Evolutionary conservation across 2,888 invertebrate genomes (phyloP), one percentile per base, ranked within the genome.

Genomic region (Zele albiditarsus): DNA sequence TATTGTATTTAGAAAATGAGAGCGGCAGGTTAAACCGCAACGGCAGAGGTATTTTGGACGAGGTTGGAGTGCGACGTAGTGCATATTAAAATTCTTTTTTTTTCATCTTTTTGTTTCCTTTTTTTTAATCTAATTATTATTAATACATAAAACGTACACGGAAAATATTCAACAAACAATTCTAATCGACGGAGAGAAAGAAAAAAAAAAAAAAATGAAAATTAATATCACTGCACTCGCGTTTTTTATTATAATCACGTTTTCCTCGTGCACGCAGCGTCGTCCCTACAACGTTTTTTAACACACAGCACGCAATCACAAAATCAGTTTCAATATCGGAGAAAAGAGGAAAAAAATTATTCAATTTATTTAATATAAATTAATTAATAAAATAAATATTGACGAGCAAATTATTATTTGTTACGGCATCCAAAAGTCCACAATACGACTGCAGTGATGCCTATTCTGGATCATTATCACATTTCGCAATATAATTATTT

Each of bases 391-490:
- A 27, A 25, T 46, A 65, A 65, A 71, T 33, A 53, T 72, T 65
- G 25, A 60, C 10, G 16, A 33, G 68, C 25, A 75, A 75, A 77
- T 79, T 77, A 79, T 82, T 77, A 80, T 82, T 79, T 80, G 77
- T 82, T 82, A 84, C 80, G 89, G 89, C 89, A 89, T 89, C 89
- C 89, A 89, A 89, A 89, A 89, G 89, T 89, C 89, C 89, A 89
- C 89, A 89, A 89, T 89, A 89, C 89, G 89, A 89, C 89, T 89
- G 89, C 89, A 89, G 88, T 85, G 89, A 89, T 89, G 89, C 89
- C 89, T 89, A 88, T 89, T 89, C 89, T 89, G 89, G 89, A 89
- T 88, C 86, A 87, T 80, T 80, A 79, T 79, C 75, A 60, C 38
- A 53, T n/a, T 53, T 72, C 65, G 74, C 77, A 76, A 74, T 74